Evolutionary conservation across 2,888 invertebrate species (phyloP), one percentile per base, ranked within the genome.

Genomic region (Harpagoxenus sublaevis): DNA sequence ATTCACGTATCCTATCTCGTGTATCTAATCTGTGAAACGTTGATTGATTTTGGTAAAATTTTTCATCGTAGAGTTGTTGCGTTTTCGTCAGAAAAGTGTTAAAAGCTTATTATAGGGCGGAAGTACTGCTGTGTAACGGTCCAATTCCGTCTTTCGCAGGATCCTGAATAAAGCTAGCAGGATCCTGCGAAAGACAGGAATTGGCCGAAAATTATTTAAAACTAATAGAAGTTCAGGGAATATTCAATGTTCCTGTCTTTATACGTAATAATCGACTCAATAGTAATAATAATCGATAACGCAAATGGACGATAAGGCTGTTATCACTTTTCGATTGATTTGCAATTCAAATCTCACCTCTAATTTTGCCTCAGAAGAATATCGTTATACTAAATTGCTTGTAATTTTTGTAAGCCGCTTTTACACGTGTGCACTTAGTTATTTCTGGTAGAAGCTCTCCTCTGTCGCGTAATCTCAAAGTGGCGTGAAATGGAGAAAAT

Each of bases 151-250:
- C 85, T 85, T 84, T 85, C 39, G 60, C 79, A 71, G 71, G 81
- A 89, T 89, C 10, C 71, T 53, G 78, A 71, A 51, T 18, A 48
- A 15, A 23, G 18, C 9, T 48, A 35, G 63, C 74, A 55, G 60
- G 35, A 86, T 88, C 83, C 83, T 45, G 79, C 51, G 53, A 82
- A 89, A 84, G 79, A 84, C 45, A 63, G 63, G 81, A 65, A 74
- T 84, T 82, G 66, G 74, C 66, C 70, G 42, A 60, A 78, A 62
- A 55, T 18, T 42, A 84, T 84, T 48, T 39, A 57, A 18, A 71
- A 60, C n/a, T 51, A 60, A 70, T 60, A 60, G 12, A 81, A 81
- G 35, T 35, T 60, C 71, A 48, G 28, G 5, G 9, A 60, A 39
- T 5, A 39, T 48, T 51, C 12, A 48, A 28, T 62, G 4, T 68